Conservation (phyloP, 2,797 vertebrate species). For the Chaenodraco wilsoni region DNA sequence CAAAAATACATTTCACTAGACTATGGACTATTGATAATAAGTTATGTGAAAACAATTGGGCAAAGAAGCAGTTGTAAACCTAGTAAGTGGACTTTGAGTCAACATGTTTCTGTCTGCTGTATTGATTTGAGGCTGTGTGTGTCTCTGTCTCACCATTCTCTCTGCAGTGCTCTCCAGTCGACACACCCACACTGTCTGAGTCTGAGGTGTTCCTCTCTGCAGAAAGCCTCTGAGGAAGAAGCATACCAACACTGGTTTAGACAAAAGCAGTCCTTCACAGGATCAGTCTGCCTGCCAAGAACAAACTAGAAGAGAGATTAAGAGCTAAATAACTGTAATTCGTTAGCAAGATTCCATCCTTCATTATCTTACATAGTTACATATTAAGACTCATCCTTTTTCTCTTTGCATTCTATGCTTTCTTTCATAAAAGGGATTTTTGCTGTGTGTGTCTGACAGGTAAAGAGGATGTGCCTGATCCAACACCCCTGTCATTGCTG, state of each 20-base stretch:
- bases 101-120: neutral
- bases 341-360: neutral
- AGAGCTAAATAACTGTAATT: conserved; percentile 1
- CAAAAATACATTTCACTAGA: neutral
- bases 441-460: conserved; percentile 38
- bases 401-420: conserved; percentile 13
- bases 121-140: conserved; percentile 3
- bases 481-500: conserved; percentile 49
- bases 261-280: conserved; percentile 6
- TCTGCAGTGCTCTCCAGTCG: conserved; percentile 73
- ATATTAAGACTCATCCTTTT: neutral
- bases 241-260: conserved; percentile 32
- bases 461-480: conserved; percentile 28
- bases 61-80: neutral
- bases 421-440: neutral
- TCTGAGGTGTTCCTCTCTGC: conserved; percentile 94
- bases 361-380: neutral
- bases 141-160: conserved; percentile 70
- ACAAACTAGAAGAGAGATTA: neutral
- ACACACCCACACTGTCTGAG: conserved; percentile 87
- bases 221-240: conserved; percentile 85
- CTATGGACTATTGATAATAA: neutral
- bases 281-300: neutral
- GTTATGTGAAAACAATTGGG: neutral
- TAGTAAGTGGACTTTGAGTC: neutral